Evolutionary conservation across 2,113 vertebrate species (phyloP).

Genomic region (Brachirus orientalis): DNA sequence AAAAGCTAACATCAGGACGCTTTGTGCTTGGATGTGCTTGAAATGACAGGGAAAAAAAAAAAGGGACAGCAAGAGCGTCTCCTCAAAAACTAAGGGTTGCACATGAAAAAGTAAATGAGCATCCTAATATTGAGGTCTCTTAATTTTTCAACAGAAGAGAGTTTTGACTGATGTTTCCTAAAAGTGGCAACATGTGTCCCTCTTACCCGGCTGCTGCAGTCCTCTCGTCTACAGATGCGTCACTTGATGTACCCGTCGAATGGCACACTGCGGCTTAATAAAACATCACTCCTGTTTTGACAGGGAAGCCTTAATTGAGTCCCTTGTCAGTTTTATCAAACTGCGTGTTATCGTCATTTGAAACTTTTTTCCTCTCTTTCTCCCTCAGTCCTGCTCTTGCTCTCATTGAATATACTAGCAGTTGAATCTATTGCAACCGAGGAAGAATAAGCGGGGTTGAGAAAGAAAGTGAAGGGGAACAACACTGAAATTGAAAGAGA

Average conservation of each 20-base stretch:
- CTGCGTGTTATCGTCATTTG: conserved; percentile 84
- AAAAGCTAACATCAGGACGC: conserved; percentile 50
- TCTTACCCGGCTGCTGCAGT: conserved; percentile 78
- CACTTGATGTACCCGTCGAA: conserved; percentile 83
- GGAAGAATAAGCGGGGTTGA: conserved; percentile 48
- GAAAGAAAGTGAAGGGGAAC: conserved; percentile 48
- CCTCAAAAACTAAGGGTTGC: conserved; percentile 60
- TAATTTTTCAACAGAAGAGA: conserved; percentile 83
- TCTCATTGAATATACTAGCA: conserved; percentile 79
- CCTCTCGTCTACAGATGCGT: conserved; percentile 83
- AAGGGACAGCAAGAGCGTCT: conserved; percentile 43
- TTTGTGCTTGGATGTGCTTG: conserved; percentile 52
- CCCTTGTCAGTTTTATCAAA: conserved; percentile 89
- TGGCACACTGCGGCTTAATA: conserved; percentile 84
- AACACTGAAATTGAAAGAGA: conserved; percentile 52
- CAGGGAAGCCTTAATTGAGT: conserved; percentile 87
- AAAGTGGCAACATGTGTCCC: conserved; percentile 86
- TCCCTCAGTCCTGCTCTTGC: conserved; percentile 54
- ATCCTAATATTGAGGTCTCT: conserved; percentile 76
- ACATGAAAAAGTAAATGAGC: conserved; percentile 77
- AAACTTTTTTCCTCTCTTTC: conserved; percentile 75
- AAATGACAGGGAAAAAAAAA: conserved; percentile 38
- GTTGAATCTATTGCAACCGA: conserved; percentile 71
- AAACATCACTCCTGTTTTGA: conserved; percentile 85
- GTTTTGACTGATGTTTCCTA: conserved; percentile 84